phyloP scores from a whole-genome alignment of 2,113 vertebrate genomes.

The Pyrgilauda ruficollis region DNA sequence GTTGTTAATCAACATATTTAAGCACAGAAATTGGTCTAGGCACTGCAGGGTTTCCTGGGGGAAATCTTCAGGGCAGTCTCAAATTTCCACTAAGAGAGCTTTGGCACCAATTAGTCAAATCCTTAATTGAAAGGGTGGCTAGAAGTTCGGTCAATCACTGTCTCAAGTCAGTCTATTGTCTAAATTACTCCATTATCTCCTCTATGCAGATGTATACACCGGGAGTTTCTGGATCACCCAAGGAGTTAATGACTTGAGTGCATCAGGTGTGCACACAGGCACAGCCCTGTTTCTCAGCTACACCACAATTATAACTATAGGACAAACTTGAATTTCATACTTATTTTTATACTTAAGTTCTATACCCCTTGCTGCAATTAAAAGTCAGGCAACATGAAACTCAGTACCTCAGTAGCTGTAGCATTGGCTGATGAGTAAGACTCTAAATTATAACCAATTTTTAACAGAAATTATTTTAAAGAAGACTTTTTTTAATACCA shows the following conservation, averaged over 20 bases:
- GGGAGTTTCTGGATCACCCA: conserved; percentile 12
- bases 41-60: neutral
- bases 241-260: conserved; percentile 40
- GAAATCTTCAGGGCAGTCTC: conserved; percentile 29
- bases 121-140: conserved; percentile 29
- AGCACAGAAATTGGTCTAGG: conserved; percentile 8
- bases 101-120: conserved; percentile 35
- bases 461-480: neutral
- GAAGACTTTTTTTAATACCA: accelerated
- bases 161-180: neutral
- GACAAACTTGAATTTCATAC: neutral
- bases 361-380: neutral
- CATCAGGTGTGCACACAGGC: neutral
- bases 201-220: neutral
- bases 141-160: neutral
- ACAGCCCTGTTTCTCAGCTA: neutral
- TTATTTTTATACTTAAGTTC: neutral
- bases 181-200: conserved; percentile 45
- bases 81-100: conserved; percentile 6
- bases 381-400: neutral
- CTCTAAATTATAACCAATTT: neutral
- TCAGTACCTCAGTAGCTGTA: neutral
- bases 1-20: conserved; percentile 43
- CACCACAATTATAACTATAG: neutral
- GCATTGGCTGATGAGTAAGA: neutral